Conservation (phyloP, 2,797 vertebrate species). For the Macroramphosus scolopax region DNA sequence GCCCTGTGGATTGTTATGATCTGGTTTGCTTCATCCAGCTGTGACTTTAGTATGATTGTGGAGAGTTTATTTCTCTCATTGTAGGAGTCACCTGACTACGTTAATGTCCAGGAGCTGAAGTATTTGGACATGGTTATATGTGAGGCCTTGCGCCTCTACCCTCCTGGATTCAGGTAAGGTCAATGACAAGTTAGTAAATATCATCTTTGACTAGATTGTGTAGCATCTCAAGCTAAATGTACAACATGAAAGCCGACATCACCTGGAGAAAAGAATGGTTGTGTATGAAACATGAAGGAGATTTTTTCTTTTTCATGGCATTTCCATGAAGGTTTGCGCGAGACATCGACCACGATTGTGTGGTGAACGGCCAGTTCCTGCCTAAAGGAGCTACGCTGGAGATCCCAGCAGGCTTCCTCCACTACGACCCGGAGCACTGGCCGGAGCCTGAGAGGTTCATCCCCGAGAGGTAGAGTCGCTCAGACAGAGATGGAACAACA, state of each 20-base stretch:
- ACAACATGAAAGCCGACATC: no score
- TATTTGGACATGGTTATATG: conserved; percentile 95
- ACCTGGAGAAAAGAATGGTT: no score
- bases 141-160: conserved; percentile 90
- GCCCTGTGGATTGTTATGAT: background rate
- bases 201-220: no score
- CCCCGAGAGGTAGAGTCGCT: conserved; percentile 83
- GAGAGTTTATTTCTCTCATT: conserved; percentile 33
- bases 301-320: background rate
- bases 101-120: conserved; percentile 85
- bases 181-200: background rate
- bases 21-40: no score
- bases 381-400: conserved; percentile 85
- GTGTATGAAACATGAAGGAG: no score
- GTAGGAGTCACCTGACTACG: conserved; percentile 81
- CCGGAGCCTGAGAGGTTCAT: conserved; percentile 86
- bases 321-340: conserved; percentile 80
- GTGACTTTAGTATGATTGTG: no score
- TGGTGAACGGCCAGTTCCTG: conserved; percentile 83
- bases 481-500: no score
- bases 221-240: no score
- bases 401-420: conserved; percentile 85
- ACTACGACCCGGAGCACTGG: conserved; percentile 88
- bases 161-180: conserved; percentile 89
- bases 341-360: conserved; percentile 80